Base-by-base conservation (phyloP, 2,888 invertebrate genomes). In the Diadegma fenestrale region DNA sequence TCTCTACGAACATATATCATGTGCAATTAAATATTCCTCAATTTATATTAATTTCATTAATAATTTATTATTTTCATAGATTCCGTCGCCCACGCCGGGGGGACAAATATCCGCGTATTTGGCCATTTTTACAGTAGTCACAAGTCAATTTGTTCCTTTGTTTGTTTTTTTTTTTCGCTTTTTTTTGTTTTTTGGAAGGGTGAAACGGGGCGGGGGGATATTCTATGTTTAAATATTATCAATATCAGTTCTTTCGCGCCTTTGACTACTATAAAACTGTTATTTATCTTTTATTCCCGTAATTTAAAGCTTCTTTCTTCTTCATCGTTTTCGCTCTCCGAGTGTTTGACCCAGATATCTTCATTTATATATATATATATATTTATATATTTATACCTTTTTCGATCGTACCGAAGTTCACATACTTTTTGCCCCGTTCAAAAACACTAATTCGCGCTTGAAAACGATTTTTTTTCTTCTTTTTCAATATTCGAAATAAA, bases 201-300 rank as follows among this genome's bases (percentile, higher is more conserved):
- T 58, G 72, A 19, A 26, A 30, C 30, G 72, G 72, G 14, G 58
- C 54, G 41, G 54, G 77, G 82, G 82, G 75, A 82, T 82, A 82
- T 87, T 89, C 90, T 90, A 89, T 83, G 89, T 91, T 91, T 93
- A 93, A 93, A 92, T 93, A 93, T 94, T 94, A 95, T 95, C 95
- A 95, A 95, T 94, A 95, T 95, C 95, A 95, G 95, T 94, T 95
- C 95, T 94, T 94, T 94, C 93, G 91, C 92, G 90, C 89, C 90
- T 91, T 91, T 92, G 92, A 94, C 93, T 93, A 93, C 94, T 92
- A 93, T 93, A 94, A 94, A 94, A 92, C 91, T 92, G 93, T 93
- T 90, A 87, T 87, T 91, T 87, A 89, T 92, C 82, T 89, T 89
- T 91, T 92, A 92, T 90, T 92, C 89, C 90, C 91, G 88, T 92